Base-by-base conservation (phyloP, 2,797 vertebrate genomes). In the Pangasius larnaudii region DNA sequence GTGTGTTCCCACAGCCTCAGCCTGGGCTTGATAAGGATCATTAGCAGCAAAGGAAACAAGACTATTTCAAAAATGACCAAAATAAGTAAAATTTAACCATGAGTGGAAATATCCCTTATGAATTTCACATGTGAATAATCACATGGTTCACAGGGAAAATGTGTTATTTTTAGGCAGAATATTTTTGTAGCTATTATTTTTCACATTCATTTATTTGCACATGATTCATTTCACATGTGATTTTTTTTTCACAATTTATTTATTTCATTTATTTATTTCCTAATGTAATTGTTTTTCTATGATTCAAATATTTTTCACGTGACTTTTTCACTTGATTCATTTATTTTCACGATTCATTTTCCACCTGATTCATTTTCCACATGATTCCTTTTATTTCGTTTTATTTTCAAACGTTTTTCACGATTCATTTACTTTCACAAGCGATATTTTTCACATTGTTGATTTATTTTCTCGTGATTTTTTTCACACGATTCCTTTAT, bases 21-120 rank as follows among this genome's bases (percentile, higher is more conserved):
- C 63, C 85, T 36, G 58, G 59, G 49, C 88, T 89, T 90, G 89
- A 93, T 93, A 93, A 93, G 93, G 90, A 69, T 94, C 94, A 94
- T 94, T 95, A 94, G 91, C 94, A 93, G 91, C 78, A 77, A 81
- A 95, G 93, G 93, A 93, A 92, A 82, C 69, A 92, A 63, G 72
- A 51, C 65, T 27, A 49, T 65, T 75, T 22, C 51, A 53, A n/a
- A 84, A 14, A 42, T 59, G 46, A 72, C 33, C 63, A 65, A 79
- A 86, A 53, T 46, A 3, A 49, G 16, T 30, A 1, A 10, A 30
- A 67, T 42, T 61, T 61, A 18, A 14, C 33, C 22, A 14, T 14
- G 7, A 42, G 24, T 24, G 78, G 53, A 39, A 56, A 22, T 36
- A 24, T 56, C n/a, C 2, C 46, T 51, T 53, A 3, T 56, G 14